Evolutionary conservation across 2,888 invertebrate species (phyloP).

Genomic region (Entomobrya multifasciata): DNA sequence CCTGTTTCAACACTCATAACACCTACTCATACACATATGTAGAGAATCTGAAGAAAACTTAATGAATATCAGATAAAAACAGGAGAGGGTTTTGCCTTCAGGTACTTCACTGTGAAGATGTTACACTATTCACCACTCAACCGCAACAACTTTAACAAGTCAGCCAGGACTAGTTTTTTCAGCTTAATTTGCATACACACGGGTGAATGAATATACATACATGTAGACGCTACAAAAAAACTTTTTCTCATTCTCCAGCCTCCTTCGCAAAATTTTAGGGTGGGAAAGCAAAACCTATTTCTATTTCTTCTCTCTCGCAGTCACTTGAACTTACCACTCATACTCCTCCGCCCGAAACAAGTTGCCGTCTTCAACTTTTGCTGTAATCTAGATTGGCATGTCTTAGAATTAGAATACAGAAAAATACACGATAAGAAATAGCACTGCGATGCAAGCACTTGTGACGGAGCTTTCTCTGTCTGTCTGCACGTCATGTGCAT

Average conservation of each 20-base stretch:
- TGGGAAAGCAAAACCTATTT: constrained; percentile 1
- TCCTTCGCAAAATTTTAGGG: constrained; percentile 3
- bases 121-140: not conserved
- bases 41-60: constrained; percentile 17
- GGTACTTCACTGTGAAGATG: constrained; percentile 7
- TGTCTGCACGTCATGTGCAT: too few species aligned
- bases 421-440: constrained; percentile 5
- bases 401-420: not conserved
- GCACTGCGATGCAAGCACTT: not conserved
- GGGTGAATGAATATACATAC: not conserved
- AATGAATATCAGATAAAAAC: constrained; percentile 51
- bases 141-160: too few species aligned
- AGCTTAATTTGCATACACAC: constrained; percentile 4
- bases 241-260: not conserved
- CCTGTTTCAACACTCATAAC: constrained; percentile 14
- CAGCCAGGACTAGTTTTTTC: not conserved
- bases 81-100: constrained; percentile 9
- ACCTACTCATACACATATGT: not conserved
- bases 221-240: not conserved
- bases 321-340: not conserved
- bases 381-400: not conserved
- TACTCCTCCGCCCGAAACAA: not conserved
- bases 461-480: not conserved
- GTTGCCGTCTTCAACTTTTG: not conserved
- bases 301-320: not conserved